These are phyloP conservation scores for Ephialtes manifestator DNA, from an alignment of 2,888 invertebrate species.

Conservation along the genomic window DNA sequence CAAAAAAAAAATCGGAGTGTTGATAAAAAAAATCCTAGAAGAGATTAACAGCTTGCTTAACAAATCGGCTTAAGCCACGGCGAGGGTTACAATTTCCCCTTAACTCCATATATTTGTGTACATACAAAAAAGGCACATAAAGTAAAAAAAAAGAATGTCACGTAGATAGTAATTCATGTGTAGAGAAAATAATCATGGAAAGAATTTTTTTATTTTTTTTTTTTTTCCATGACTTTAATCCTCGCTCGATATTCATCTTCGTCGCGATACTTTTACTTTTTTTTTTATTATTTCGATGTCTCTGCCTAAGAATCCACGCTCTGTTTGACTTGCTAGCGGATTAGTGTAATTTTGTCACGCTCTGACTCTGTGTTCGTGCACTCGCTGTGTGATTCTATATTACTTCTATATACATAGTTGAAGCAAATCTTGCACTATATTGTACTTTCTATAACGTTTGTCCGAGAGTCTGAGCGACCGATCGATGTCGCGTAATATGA, in stretches of 20 bases:
- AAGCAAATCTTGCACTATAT: slow-evolving; percentile 10
- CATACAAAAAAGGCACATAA: slow-evolving; percentile 47
- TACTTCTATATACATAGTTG: background rate
- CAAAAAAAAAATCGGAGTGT: slow-evolving; percentile 7
- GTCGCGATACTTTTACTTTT: slow-evolving; percentile 75
- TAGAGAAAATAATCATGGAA: slow-evolving; percentile 18
- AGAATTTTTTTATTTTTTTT: slow-evolving; percentile 6
- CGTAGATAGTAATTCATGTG: slow-evolving; percentile 35
- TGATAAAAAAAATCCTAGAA: slow-evolving; percentile 27
- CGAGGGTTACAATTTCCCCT: slow-evolving; percentile 38
- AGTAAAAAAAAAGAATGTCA: slow-evolving; percentile 43
- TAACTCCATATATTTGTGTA: slow-evolving; percentile 48
- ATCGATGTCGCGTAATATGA: slow-evolving; percentile 66
- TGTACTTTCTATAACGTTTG: slow-evolving; percentile 81
- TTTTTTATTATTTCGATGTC: slow-evolving; percentile 70
- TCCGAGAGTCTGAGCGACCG: slow-evolving; percentile 52
- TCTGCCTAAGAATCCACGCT: slow-evolving; percentile 72
- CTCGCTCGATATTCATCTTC: slow-evolving; percentile 75
- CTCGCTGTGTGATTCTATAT: slow-evolving; percentile 30
- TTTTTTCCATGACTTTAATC: slow-evolving; percentile 44
- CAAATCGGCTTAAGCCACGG: slow-evolving; percentile 23
- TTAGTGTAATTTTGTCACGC: slow-evolving; percentile 80
- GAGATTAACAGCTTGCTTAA: slow-evolving; percentile 66
- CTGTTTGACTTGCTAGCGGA: slow-evolving; percentile 77
- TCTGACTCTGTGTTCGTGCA: slow-evolving; percentile 74